These are phyloP conservation scores for Mythimna impura DNA, from an alignment of 2,888 invertebrate species.

Conservation along the genomic window DNA sequence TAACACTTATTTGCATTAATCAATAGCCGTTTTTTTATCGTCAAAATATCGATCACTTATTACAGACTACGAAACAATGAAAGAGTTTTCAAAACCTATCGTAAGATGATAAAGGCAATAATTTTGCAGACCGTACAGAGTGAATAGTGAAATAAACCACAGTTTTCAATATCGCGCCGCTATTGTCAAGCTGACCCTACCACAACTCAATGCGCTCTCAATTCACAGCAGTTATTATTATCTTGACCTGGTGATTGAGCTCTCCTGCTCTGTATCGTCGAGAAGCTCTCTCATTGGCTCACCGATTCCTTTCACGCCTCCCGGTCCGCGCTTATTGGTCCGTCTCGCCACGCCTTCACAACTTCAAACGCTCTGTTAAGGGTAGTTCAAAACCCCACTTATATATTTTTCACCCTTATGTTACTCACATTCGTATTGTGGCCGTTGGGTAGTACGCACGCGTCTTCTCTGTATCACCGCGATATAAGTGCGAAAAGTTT, in stretches of 20 bases:
- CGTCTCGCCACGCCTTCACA: constrained; percentile 80
- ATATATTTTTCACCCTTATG: constrained; percentile 90
- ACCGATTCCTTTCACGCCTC: constrained; percentile 82
- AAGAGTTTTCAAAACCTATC: constrained; percentile 32
- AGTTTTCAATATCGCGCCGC: constrained; percentile 82
- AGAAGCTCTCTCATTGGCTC: constrained; percentile 79
- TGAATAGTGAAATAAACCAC: constrained; percentile 71
- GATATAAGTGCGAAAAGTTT: constrained; percentile 89
- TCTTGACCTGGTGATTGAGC: constrained; percentile 90
- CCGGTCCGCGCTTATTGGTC: constrained; percentile 81
- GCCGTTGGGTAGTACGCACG: constrained; percentile 86
- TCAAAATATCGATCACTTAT: neutral
- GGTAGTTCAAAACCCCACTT: constrained; percentile 88
- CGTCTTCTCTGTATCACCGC: constrained; percentile 77
- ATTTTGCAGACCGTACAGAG: constrained; percentile 73
- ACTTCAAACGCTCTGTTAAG: constrained; percentile 85
- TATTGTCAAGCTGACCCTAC: constrained; percentile 88
- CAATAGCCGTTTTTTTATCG: neutral
- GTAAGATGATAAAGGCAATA: constrained; percentile 50
- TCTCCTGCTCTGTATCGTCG: constrained; percentile 85
- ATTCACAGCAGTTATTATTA: constrained; percentile 90
- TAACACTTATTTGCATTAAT: constrained; percentile 1
- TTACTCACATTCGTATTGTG: constrained; percentile 86
- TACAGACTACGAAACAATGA: constrained; percentile 11
- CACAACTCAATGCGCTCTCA: constrained; percentile 89